Conservation (phyloP, 2,888 invertebrate genomes). For the Eupithecia exiguata region DNA sequence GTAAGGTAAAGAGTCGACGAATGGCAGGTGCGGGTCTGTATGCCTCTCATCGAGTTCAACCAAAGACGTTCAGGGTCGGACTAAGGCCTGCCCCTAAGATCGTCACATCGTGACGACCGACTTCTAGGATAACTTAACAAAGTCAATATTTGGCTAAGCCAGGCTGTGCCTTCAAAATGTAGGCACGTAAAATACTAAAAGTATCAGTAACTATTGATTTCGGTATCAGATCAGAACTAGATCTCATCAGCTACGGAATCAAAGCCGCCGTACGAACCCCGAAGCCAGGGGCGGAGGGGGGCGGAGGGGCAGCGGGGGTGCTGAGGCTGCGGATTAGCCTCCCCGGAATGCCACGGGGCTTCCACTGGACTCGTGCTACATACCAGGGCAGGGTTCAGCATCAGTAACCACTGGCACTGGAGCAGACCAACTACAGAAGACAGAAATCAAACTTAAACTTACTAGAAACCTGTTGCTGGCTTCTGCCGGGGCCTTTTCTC, state of each 20-base stretch:
- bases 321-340: not conserved
- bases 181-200: too few species aligned
- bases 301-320: not conserved
- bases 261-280: too few species aligned
- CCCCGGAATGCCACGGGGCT: not conserved
- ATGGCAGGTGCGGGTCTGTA: not conserved
- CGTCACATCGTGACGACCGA: too few species aligned
- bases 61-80: not conserved
- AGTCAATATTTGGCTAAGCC: too few species aligned
- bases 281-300: not conserved
- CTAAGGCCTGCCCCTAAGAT: not conserved
- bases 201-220: too few species aligned
- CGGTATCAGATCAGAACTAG: too few species aligned
- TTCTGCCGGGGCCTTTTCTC: too few species aligned
- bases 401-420: not conserved
- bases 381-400: slow-evolving; percentile 3
- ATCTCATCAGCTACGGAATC: too few species aligned
- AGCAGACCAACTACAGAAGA: not conserved
- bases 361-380: not conserved
- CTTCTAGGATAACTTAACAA: too few species aligned
- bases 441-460: too few species aligned
- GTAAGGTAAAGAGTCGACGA: not conserved
- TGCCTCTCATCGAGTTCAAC: not conserved
- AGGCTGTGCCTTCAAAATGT: too few species aligned
- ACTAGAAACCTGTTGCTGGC: not conserved